phyloP scores from a whole-genome alignment of 2,113 vertebrate species.

The Apistogramma diplotaenia region DNA sequence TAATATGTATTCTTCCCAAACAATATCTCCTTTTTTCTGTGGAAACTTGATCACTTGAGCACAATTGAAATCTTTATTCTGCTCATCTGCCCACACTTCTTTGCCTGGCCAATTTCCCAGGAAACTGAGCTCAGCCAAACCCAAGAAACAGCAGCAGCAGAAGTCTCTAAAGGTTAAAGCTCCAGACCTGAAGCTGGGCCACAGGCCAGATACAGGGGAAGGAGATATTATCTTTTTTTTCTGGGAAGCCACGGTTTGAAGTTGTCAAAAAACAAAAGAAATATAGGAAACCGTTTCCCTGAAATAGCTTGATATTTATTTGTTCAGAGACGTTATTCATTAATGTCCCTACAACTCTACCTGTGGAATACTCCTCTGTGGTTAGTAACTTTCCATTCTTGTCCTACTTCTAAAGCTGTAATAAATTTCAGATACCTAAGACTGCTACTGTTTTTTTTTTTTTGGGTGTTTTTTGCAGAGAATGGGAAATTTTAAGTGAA shows the following conservation, averaged over 20 bases:
- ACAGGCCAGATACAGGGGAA: constrained; percentile 15
- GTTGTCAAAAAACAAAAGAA: background rate
- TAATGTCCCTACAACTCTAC: background rate
- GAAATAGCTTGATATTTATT: constrained; percentile 1
- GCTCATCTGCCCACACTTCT: constrained; percentile 43
- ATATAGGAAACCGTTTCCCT: constrained; percentile 9
- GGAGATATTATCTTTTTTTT: constrained; percentile 5
- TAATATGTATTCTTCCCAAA: constrained; percentile 18
- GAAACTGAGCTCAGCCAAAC: constrained; percentile 35
- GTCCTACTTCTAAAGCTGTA: constrained; percentile 35
- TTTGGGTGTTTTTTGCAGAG: no score
- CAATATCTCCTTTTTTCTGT: constrained; percentile 32
- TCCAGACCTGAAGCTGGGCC: constrained; percentile 52
- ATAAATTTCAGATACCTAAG: constrained; percentile 27
- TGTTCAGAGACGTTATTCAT: background rate
- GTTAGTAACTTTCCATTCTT: constrained; percentile 7
- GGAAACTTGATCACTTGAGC: constrained; percentile 29
- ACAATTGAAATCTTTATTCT: constrained; percentile 27
- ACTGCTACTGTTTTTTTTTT: constrained; percentile 5
- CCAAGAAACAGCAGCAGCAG: constrained; percentile 48
- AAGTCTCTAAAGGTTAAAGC: constrained; percentile 46
- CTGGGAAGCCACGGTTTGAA: background rate
- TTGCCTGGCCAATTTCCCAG: constrained; percentile 54
- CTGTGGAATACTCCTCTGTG: background rate
- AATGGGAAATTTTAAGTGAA: constrained; percentile 39